Percentiles rank a stretch among this genome's conserved stretches.
Conservation (phyloP, 2,797 vertebrate species). For the Sebastes baramenuke region DNA sequence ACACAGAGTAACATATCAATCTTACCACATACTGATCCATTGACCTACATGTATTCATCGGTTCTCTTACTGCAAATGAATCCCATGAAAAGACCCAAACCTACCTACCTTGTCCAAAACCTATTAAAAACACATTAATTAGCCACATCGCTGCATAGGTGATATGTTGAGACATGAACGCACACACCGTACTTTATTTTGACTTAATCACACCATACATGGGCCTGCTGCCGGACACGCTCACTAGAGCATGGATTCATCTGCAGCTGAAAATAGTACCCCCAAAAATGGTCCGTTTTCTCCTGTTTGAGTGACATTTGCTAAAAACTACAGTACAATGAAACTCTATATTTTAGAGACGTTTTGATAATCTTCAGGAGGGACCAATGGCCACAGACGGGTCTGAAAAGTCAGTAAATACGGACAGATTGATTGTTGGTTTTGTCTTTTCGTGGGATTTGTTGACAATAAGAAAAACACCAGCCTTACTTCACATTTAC, state of each 20-base stretch:
- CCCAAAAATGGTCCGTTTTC: neutral
- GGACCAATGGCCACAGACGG: neutral
- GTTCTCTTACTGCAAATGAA: neutral
- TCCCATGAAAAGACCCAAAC: neutral
- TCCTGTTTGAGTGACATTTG: neutral
- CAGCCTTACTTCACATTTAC: accelerated
- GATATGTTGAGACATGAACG: neutral
- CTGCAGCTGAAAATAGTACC: neutral
- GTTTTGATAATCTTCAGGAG: neutral
- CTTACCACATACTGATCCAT: neutral
- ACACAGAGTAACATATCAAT: neutral
- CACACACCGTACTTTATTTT: neutral
- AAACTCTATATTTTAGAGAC: neutral
- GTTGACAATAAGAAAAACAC: neutral
- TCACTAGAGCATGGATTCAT: neutral
- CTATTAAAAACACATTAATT: neutral
- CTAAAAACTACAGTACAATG: neutral
- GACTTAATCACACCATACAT: neutral
- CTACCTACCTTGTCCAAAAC: neutral
- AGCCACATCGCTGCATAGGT: neutral
- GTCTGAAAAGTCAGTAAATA: neutral
- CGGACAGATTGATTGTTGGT: neutral
- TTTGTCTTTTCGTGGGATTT: neutral
- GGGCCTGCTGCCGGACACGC: neutral
- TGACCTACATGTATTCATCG: neutral